phyloP scores from a whole-genome alignment of 2,888 invertebrate genomes.

The Ethmia dodecea region DNA sequence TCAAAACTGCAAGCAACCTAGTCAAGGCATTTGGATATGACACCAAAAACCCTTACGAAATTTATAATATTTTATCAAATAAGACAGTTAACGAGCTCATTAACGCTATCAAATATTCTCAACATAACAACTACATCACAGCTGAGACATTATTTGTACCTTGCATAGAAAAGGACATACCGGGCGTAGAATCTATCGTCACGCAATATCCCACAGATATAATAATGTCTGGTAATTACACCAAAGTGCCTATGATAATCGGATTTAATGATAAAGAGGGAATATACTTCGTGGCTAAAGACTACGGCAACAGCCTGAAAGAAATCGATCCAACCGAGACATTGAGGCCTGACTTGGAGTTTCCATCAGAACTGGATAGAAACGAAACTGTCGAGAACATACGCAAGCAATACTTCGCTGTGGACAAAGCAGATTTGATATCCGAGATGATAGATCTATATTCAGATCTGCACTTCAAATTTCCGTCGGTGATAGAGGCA shows the following conservation, averaged over 20 bases:
- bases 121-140: constrained; percentile 52
- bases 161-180: constrained; percentile 52
- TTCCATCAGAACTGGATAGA: constrained; percentile 42
- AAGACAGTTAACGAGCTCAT: constrained; percentile 47
- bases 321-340: constrained; percentile 34
- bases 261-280: constrained; percentile 65
- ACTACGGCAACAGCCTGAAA: constrained; percentile 49
- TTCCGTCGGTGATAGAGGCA: constrained; percentile 52
- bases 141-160: constrained; percentile 55
- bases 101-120: constrained; percentile 39
- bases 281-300: constrained; percentile 53
- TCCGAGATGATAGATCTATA: constrained; percentile 63
- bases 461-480: constrained; percentile 62
- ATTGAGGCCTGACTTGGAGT: constrained; percentile 48
- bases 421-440: constrained; percentile 45
- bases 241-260: constrained; percentile 64
- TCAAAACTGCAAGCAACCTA: constrained; percentile 45
- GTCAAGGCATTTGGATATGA: constrained; percentile 54
- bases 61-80: constrained; percentile 48
- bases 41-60: constrained; percentile 50
- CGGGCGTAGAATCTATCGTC: constrained; percentile 52
- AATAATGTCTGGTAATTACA: constrained; percentile 53
- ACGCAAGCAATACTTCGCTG: constrained; percentile 47
- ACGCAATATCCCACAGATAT: constrained; percentile 49
- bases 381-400: constrained; percentile 44